Base-by-base conservation (phyloP, 2,113 vertebrate genomes). In the Pachycephala philippinensis region DNA sequence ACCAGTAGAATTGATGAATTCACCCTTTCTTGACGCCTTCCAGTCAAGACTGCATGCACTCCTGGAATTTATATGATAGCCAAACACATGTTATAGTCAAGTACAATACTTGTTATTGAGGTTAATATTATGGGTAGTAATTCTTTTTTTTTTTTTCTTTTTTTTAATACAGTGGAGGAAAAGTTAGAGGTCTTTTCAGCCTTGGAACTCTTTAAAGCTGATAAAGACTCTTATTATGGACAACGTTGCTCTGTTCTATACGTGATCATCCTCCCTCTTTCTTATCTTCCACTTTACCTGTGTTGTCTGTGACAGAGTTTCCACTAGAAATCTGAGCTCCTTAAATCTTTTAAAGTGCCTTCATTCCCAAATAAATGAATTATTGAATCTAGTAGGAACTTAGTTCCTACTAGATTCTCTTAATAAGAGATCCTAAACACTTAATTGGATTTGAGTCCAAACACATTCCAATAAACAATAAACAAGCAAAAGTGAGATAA, bases 1-100 rank as follows among this genome's bases (percentile, higher is more conserved):
- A 91, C 37, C 65, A 60, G 31, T 23, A 47, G 57, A 91, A 87
- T 30, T 78, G 93, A 87, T 94, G 74, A 79, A 95, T 87, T 95
- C 40, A 68, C 52, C 54, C 45, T 79, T 94, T 95, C 81, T 53
- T 71, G 49, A 71, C 0, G 2, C 20, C 37, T 90, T 85, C 8
- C 40, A 84, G 65, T 89, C 65, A 93, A 59, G 79, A 92, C 26
- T 50, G 71, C 59, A 60, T 5, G 0, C 52, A n/a, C 40, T 82
- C 39, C 56, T 79, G 45, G 40, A 94, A 94, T 92, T 78, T 84
- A 87, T 89, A 28, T 84, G 86, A 39, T 54, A 68, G 39, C 24
- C 21, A 82, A 92, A 84, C 28, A 75, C 14, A 40, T 53, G 39
- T 39, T 81, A 44, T 40, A 64, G 47, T 63, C 31, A 89, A 94